These are phyloP conservation scores for Sebastes paucispinis DNA, from an alignment of 2,797 vertebrate species.

Conservation along the genomic window DNA sequence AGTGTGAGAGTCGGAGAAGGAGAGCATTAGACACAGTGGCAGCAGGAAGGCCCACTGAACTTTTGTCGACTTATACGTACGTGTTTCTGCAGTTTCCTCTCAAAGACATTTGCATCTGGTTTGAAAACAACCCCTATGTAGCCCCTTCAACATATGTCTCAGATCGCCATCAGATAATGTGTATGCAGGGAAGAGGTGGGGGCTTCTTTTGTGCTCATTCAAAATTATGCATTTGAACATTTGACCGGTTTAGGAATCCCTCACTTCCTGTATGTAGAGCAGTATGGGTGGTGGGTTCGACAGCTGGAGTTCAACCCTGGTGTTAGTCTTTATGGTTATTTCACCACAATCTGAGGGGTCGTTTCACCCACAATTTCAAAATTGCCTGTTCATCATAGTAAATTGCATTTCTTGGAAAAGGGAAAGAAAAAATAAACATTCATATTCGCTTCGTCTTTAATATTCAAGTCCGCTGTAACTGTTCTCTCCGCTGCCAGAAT, in stretches of 20 bases:
- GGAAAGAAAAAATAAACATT: constrained; percentile 24
- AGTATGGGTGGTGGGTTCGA: constrained; percentile 19
- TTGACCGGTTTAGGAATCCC: constrained; percentile 16
- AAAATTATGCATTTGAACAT: constrained; percentile 32
- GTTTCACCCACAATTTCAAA: constrained; percentile 57
- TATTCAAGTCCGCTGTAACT: constrained; percentile 1
- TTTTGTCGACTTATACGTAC: constrained; percentile 24
- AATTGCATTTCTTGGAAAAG: constrained; percentile 54
- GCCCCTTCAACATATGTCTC: constrained; percentile 50
- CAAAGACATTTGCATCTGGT: constrained; percentile 54
- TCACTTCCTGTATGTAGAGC: constrained; percentile 37
- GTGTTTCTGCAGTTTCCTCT: constrained; percentile 25
- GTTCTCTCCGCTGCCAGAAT: constrained; percentile 20
- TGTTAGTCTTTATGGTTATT: constrained; percentile 47
- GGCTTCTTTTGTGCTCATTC: constrained; percentile 26
- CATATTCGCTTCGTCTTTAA: constrained; percentile 30
- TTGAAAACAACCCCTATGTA: constrained; percentile 45
- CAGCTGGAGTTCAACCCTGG: constrained; percentile 26
- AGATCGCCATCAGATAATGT: constrained; percentile 38
- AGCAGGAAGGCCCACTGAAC: constrained; percentile 44
- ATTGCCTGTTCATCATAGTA: constrained; percentile 56
- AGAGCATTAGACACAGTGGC: constrained; percentile 48
- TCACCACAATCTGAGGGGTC: constrained; percentile 44
- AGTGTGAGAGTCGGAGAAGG: constrained; percentile 30
- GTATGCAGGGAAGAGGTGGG: background rate